Base-by-base conservation (phyloP, 2,113 vertebrate species). In the Siphamia tubifer region DNA sequence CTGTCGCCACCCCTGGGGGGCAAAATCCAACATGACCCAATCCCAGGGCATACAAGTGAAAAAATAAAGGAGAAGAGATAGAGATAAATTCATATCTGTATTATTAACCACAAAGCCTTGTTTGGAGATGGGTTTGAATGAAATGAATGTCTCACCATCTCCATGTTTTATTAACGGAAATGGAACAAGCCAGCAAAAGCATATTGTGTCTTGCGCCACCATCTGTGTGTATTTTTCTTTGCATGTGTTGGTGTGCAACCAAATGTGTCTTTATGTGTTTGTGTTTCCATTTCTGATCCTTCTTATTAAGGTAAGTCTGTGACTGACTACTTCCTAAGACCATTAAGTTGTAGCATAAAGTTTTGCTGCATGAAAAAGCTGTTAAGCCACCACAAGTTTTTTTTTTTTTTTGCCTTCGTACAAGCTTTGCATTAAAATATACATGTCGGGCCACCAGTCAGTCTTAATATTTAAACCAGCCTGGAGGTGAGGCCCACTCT, bases 401-500 rank as follows among this genome's bases (percentile, higher is more conserved):
- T n/a, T n/a, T n/a, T n/a, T n/a, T n/a, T 69, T 70, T 27, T 36
- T 58, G 54, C 64, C 55, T 77, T 63, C 63, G 55, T 68, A 81
- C 69, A 77, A 78, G 63, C 52, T 61, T 57, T 20, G 69, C 72
- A 69, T 83, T 91, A 35, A 91, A 90, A 90, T 87, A 90, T 91
- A 82, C 70, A 90, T 90, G 89, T 68, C 38, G 75, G 72, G 77
- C 79, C 82, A 75, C 79, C 60, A 31, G 74, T 78, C 72, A 40
- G 65, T 81, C 84, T 90, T 87, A 90, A 91, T 90, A 90, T 91
- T 91, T 90, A 90, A 90, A 91, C 71, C 82, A 84, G 84, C 90
- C 89, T 84, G 68, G 79, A 91, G 90, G 85, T 89, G 73, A 88
- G 74, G 75, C 77, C 77, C 48, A n/a, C 48, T 78, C 66, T 55